These are phyloP conservation scores for Sialis lutaria DNA, from an alignment of 2,888 invertebrate genomes.

Conservation along the genomic window DNA sequence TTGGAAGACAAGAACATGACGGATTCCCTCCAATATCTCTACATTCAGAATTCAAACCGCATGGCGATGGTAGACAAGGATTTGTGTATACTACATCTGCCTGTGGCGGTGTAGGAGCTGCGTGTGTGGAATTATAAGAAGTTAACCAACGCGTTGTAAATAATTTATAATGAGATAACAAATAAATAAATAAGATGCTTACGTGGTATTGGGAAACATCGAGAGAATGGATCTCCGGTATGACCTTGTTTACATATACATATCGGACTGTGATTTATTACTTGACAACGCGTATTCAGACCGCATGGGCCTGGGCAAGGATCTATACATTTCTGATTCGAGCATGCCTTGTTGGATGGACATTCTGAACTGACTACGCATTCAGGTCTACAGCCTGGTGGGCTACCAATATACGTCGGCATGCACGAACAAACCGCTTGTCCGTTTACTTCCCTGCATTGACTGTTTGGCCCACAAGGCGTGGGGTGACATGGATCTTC, in stretches of 20 bases:
- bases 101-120: conserved; percentile 14
- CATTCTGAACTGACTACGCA: conserved; percentile 49
- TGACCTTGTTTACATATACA: conserved; percentile 49
- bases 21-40: conserved; percentile 49
- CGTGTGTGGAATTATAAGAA: not conserved
- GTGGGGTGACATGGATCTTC: conserved; percentile 51
- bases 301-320: conserved; percentile 56
- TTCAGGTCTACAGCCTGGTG: conserved; percentile 40
- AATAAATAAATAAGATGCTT: conserved; percentile 10
- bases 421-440: conserved; percentile 24
- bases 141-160: no score
- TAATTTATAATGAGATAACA: not conserved
- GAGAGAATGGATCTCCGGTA: conserved; percentile 42
- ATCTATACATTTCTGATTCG: conserved; percentile 47
- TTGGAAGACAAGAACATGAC: conserved; percentile 59
- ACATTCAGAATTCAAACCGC: conserved; percentile 68
- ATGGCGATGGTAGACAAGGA: conserved; percentile 63
- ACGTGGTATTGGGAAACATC: conserved; percentile 18
- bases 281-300: conserved; percentile 44
- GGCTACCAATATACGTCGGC: conserved; percentile 19
- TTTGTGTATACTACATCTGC: conserved; percentile 22
- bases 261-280: conserved; percentile 52
- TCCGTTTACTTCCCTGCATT: conserved; percentile 34
- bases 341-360: conserved; percentile 42
- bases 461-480: conserved; percentile 62